Evolutionary conservation across 92 coral and sea anemone species (phyloP).

Genomic region (Porites lobata): DNA sequence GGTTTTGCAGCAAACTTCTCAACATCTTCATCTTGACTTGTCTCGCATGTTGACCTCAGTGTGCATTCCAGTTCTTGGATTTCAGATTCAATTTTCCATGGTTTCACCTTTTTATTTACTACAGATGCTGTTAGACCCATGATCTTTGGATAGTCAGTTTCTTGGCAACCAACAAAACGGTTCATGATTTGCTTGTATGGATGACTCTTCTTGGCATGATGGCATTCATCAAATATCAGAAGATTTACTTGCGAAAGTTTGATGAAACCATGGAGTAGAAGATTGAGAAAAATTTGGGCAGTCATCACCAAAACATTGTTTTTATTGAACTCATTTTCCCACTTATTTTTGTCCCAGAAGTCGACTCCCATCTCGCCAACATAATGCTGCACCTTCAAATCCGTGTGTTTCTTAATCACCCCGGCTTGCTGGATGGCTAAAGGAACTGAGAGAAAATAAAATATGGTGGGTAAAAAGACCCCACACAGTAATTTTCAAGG

Average conservation of each 20-base stretch:
- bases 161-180: constrained; percentile 60
- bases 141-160: constrained; percentile 65
- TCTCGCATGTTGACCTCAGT: constrained; percentile 83
- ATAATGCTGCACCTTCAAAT: constrained; percentile 73
- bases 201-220: constrained; percentile 92
- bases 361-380: constrained; percentile 98
- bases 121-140: constrained; percentile 96
- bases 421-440: constrained; percentile 89
- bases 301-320: constrained; percentile 94
- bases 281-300: constrained; percentile 90
- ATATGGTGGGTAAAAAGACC: not conserved
- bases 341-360: constrained; percentile 75
- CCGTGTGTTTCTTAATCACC: constrained; percentile 81
- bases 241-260: constrained; percentile 85
- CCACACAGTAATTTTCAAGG: no score
- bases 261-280: constrained; percentile 70
- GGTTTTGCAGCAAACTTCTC: constrained; percentile 92
- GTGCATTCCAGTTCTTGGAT: constrained; percentile 79
- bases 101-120: constrained; percentile 86
- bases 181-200: constrained; percentile 91
- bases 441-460: constrained; percentile 71
- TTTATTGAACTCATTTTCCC: constrained; percentile 76
- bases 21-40: constrained; percentile 76
- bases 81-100: constrained; percentile 74
- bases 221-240: constrained; percentile 96